Conservation (phyloP, 1,140 invertebrate genomes). For the Manduca sexta region DNA sequence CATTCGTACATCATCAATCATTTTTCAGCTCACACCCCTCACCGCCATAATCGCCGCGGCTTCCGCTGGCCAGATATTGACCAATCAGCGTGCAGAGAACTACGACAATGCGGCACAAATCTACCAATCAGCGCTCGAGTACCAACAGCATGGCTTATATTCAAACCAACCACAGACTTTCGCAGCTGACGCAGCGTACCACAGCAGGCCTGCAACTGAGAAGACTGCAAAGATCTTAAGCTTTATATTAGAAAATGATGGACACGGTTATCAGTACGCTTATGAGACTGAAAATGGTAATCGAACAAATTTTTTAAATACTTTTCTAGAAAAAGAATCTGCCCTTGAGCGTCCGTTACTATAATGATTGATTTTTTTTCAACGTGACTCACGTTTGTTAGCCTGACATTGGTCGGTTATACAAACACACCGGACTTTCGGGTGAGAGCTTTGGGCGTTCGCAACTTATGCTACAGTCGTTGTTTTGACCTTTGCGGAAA, state of each 20-base stretch:
- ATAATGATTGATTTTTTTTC: too few species aligned
- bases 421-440: too few species aligned
- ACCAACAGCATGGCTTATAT: constrained; percentile 26
- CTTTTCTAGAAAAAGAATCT: too few species aligned
- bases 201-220: constrained; percentile 23
- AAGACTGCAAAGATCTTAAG: constrained; percentile 42
- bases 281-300: constrained; percentile 63
- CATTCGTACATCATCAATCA: too few species aligned
- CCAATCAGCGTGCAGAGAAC: constrained; percentile 22
- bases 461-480: too few species aligned
- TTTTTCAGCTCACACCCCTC: constrained; percentile 32
- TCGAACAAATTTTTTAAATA: background rate
- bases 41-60: constrained; percentile 36
- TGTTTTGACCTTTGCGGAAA: too few species aligned
- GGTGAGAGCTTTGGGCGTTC: too few species aligned
- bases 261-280: constrained; percentile 46
- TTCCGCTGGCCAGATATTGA: constrained; percentile 36
- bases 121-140: constrained; percentile 35
- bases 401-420: too few species aligned
- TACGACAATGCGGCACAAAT: constrained; percentile 27
- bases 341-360: background rate
- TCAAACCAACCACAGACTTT: constrained; percentile 25
- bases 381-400: too few species aligned
- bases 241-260: constrained; percentile 35
- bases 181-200: constrained; percentile 15